Conservation (phyloP, 2,797 vertebrate species). For the Callimico goeldii region DNA sequence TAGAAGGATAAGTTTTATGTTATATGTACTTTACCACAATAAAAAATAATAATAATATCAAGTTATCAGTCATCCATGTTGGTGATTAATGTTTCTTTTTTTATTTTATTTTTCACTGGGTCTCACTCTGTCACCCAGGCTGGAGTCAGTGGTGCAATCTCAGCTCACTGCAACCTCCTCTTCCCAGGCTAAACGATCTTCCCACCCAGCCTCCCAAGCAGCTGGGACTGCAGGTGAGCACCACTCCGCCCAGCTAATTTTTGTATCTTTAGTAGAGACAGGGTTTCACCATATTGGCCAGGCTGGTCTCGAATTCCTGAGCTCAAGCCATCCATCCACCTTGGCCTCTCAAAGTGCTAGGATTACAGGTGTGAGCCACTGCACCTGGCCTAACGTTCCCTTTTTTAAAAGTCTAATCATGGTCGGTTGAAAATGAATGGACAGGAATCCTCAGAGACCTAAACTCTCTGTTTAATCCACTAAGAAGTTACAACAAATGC, state of each 20-base stretch:
- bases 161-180: no score
- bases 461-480: background rate
- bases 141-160: no score
- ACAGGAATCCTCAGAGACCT: constrained; percentile 9
- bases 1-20: background rate
- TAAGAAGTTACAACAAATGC: background rate
- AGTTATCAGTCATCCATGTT: background rate
- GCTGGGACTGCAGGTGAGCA: no score
- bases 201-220: no score
- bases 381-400: background rate
- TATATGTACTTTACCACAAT: background rate
- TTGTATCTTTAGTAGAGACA: background rate
- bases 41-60: background rate
- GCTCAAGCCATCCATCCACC: background rate
- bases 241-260: background rate
- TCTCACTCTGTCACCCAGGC: no score
- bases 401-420: background rate
- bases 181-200: no score
- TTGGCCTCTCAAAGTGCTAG: background rate
- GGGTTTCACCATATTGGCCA: background rate
- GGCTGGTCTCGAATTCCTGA: background rate
- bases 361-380: background rate
- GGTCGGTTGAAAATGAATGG: background rate
- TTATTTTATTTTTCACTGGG: no score
- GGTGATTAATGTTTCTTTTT: background rate